These are phyloP conservation scores for Macquaria ambigua DNA, from an alignment of 2,113 vertebrate species.

Conservation along the genomic window DNA sequence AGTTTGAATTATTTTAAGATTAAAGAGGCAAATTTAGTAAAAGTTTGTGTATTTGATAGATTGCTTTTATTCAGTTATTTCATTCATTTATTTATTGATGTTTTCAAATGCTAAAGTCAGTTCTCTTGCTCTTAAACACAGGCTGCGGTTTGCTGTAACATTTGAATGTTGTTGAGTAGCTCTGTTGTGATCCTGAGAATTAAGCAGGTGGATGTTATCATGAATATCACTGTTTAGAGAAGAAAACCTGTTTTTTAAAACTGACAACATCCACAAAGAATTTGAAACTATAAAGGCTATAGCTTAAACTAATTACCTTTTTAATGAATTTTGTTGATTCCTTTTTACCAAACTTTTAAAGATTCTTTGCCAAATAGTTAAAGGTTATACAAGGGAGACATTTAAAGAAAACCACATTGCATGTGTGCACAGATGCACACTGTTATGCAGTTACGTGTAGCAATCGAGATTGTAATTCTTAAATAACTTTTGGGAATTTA, in stretches of 20 bases:
- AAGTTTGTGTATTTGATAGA: not conserved
- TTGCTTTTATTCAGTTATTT: not conserved
- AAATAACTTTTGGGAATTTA: not conserved
- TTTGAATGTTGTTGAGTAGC: not conserved
- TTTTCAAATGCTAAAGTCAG: not conserved
- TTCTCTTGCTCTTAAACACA: not conserved
- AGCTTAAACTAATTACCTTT: not conserved
- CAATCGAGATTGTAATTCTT: not conserved
- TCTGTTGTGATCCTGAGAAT: not conserved
- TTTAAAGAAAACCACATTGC: not conserved
- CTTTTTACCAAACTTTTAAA: not conserved
- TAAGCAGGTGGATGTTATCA: not conserved
- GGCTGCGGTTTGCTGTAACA: not conserved
- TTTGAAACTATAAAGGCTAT: not conserved
- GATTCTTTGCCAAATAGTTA: not conserved
- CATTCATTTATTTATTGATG: not conserved
- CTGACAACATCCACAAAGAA: not conserved
- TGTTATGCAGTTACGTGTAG: not conserved
- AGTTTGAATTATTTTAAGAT: not conserved
- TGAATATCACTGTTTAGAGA: not conserved
- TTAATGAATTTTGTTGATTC: not conserved
- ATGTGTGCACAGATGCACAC: too few relatives aligned
- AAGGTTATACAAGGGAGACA: not conserved
- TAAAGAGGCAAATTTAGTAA: not conserved
- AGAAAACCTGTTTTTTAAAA: not conserved